A percentile compares a stretch with the other conserved stretches of the same genome.
Conservation (phyloP, 2,113 vertebrate species). For the Paradisaea rubra region DNA sequence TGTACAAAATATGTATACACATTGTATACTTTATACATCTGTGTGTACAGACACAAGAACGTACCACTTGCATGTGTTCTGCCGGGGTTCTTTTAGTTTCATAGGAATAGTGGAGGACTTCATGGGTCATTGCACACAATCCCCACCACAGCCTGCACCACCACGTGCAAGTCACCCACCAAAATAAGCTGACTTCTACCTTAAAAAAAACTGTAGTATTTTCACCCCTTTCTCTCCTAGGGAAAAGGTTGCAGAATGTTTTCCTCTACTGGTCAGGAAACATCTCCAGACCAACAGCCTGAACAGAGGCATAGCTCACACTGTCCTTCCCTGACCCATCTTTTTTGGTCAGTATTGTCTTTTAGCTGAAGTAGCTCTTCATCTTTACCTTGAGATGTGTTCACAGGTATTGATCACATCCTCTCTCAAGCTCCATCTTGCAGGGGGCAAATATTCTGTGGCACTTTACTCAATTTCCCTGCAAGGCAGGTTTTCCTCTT, state of each 20-base stretch:
- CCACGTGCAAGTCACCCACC: background rate
- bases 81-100: background rate
- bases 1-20: background rate
- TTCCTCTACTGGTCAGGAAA: background rate
- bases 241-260: background rate
- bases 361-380: background rate
- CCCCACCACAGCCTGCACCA: background rate
- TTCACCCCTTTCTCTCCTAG: background rate
- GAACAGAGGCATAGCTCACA: background rate
- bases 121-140: background rate
- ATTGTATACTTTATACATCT: background rate
- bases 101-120: background rate
- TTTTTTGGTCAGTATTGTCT: background rate
- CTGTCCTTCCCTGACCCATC: background rate
- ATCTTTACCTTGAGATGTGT: background rate
- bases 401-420: background rate
- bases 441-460: background rate
- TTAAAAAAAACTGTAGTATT: background rate
- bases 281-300: background rate
- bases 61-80: background rate
- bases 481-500: background rate
- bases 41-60: accelerated
- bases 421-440: background rate
- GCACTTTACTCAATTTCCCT: background rate
- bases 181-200: background rate